Evolutionary conservation across 2,113 vertebrate genomes (phyloP), one percentile per base, ranked within the genome.

Genomic region (Alligator sinensis): DNA sequence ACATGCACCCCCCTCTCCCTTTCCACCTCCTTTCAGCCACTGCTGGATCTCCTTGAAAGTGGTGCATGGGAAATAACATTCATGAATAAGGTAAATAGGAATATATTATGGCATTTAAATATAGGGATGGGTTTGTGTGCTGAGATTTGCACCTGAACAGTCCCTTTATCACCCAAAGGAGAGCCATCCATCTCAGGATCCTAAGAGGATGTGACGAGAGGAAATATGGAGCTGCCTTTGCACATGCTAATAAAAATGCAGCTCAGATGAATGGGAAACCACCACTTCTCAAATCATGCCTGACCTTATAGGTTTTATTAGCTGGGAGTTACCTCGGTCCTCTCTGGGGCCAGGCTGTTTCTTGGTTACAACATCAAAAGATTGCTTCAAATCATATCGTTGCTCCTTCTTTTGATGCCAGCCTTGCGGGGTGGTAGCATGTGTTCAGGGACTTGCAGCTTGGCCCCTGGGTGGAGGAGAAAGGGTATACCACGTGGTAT

Each of bases 31-130:
- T 90, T 82, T 85, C n/a, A 1, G 4, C 57, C 4, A 54, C 68
- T 55, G 72, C 27, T 84, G 84, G 79, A 77, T 6, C 80, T 94
- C 77, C 80, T 60, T 9, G 72, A 25, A 61, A 1, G 3, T 0
- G 2, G 58, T 58, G 90, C 9, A 55, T 79, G 38, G 27, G 58
- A 62, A 59, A 6, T 2, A 4, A 78, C 1, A 3, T 66, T 78
- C 9, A 79, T 82, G 8, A 5, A 16, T 64, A 38, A 19, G 84
- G 72, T 1, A 24, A 63, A 15, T 0, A 0, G 3, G 86, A 77
- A 16, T n/a, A 83, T 58, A 54, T 58, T 59, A 4, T 0, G 10
- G 22, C 16, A 2, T 28, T 66, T 47, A 54, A 2, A 1, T 82
- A 54, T 55, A 24, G 88, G 77, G 82, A n/a, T 66, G 74, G 47